Evolutionary conservation across 1,140 invertebrate species (phyloP).

Genomic region (Drosophila tropicalis): DNA sequence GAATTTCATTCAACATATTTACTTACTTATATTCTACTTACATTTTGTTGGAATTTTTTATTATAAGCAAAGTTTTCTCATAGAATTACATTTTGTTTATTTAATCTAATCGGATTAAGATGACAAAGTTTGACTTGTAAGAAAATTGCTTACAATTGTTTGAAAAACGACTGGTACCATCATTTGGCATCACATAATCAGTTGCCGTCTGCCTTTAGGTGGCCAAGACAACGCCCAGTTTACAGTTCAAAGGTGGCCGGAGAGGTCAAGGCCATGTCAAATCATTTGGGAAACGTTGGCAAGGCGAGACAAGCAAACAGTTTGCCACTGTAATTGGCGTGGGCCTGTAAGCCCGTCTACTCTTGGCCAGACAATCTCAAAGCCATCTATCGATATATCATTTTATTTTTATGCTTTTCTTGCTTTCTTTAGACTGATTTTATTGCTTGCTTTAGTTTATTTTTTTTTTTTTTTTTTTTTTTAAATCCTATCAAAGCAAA

Average conservation of each 20-base stretch:
- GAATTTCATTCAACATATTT: background rate
- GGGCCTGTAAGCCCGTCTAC: constrained; percentile 26
- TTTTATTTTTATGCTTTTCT: constrained; percentile 16
- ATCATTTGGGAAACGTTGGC: background rate
- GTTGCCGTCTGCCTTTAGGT: background rate
- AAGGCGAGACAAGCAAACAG: constrained; percentile 27
- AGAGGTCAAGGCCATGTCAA: constrained; percentile 55
- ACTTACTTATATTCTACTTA: background rate
- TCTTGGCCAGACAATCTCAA: constrained; percentile 28
- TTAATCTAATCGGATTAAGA: no score
- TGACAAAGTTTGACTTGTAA: no score
- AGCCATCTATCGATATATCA: constrained; percentile 42
- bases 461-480: constrained; percentile 23
- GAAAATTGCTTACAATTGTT: no score
- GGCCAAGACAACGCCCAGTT: constrained; percentile 38
- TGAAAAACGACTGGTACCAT: background rate
- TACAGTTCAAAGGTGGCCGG: constrained; percentile 62
- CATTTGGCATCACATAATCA: background rate
- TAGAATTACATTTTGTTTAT: no score
- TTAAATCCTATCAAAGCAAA: constrained; percentile 40
- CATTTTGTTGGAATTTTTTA: background rate
- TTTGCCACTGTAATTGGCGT: constrained; percentile 45
- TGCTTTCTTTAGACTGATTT: constrained; percentile 18
- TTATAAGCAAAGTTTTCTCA: background rate
- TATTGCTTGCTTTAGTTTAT: no score